A percentile compares a stretch with the other conserved stretches of the same genome.
Conservation (phyloP, 2,797 vertebrate species). For the Lutjanus campechanus region DNA sequence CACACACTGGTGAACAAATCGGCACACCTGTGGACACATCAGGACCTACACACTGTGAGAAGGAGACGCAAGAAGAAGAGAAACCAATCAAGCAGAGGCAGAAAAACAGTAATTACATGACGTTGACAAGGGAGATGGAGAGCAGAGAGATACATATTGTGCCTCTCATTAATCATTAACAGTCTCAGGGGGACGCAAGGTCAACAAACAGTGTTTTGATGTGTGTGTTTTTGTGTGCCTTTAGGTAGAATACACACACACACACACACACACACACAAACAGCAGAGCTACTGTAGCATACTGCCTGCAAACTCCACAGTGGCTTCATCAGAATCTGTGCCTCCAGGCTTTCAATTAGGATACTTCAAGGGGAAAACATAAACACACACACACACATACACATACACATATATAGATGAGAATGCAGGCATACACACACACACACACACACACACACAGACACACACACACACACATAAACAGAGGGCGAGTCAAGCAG, state of each 20-base stretch:
- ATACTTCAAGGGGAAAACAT: slow-evolving; percentile 54
- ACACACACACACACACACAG: neutral
- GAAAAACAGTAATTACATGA: slow-evolving; percentile 52
- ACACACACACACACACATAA: neutral
- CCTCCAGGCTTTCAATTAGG: slow-evolving; percentile 72
- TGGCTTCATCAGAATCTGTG: slow-evolving; percentile 50
- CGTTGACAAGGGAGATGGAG: slow-evolving; percentile 42
- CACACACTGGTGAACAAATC: slow-evolving; percentile 31
- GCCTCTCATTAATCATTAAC: slow-evolving; percentile 66
- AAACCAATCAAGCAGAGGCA: slow-evolving; percentile 43
- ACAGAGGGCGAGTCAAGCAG: slow-evolving; percentile 48
- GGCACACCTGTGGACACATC: slow-evolving; percentile 42
- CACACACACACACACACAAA: slow-evolving; percentile 26
- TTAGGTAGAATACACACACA: slow-evolving; percentile 26
- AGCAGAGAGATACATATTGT: slow-evolving; percentile 51
- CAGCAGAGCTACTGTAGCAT: slow-evolving; percentile 18
- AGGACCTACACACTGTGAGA: slow-evolving; percentile 1
- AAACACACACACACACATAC: slow-evolving; percentile 33
- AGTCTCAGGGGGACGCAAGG: slow-evolving; percentile 58
- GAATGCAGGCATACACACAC: too few relatives aligned
- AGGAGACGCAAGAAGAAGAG: slow-evolving; percentile 33
- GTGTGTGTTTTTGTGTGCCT: slow-evolving; percentile 37
- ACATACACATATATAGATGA: too few relatives aligned
- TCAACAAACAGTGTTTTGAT: slow-evolving; percentile 59
- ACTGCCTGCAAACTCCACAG: slow-evolving; percentile 44